Evolutionary conservation across 2,797 vertebrate genomes (phyloP).

Genomic region (Schizopygopsis malacanthus): DNA sequence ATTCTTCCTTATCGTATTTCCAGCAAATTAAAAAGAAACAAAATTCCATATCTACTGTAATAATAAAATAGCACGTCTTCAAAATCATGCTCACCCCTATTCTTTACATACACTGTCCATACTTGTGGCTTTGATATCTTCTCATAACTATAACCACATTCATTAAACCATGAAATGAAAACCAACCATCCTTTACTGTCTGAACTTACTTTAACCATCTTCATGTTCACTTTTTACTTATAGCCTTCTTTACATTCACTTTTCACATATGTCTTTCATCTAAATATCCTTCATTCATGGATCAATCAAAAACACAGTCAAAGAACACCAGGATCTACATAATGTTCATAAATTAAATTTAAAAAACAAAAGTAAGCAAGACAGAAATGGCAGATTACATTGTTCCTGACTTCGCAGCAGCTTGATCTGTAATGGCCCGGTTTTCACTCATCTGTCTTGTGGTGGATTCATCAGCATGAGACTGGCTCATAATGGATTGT

Average conservation of each 20-base stretch:
- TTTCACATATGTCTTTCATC: background rate
- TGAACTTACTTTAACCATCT: constrained; percentile 26
- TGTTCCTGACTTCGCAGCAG: constrained; percentile 24
- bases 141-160: background rate
- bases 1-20: background rate
- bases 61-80: background rate
- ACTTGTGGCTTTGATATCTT: background rate
- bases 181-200: background rate
- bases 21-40: background rate
- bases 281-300: constrained; percentile 25
- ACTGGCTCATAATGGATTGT: constrained; percentile 54
- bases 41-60: background rate
- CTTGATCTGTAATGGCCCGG: constrained; percentile 42
- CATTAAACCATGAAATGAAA: background rate
- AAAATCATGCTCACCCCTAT: background rate
- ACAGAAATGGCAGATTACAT: constrained; percentile 32
- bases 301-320: constrained; percentile 9
- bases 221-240: constrained; percentile 25
- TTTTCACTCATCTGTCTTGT: constrained; percentile 41
- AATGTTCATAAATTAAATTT: constrained; percentile 27
- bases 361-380: constrained; percentile 3
- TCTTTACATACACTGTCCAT: background rate
- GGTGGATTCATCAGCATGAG: constrained; percentile 36
- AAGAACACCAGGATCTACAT: constrained; percentile 51
- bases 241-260: constrained; percentile 2